Percentiles rank a stretch among this genome's conserved stretches.
Conservation (phyloP, 2,797 vertebrate species). For the Pelobates cultripes region DNA sequence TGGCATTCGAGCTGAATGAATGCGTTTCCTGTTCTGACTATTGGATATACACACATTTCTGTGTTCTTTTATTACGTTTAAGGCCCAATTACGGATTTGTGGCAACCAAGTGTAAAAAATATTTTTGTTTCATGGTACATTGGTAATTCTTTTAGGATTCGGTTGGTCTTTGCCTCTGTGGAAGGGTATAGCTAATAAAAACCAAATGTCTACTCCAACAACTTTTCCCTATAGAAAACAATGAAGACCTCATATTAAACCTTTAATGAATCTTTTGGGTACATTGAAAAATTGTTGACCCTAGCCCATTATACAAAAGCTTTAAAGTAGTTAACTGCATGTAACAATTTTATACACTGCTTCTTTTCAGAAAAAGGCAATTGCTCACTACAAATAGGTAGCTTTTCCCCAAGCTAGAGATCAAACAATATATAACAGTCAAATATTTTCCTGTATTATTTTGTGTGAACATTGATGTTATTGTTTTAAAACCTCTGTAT, state of each 20-base stretch:
- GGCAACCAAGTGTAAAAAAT: constrained; percentile 24
- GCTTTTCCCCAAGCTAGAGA: neutral
- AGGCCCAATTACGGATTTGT: constrained; percentile 34
- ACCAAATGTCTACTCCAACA: constrained; percentile 55
- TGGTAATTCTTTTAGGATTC: constrained; percentile 35
- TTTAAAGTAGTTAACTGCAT: constrained; percentile 54
- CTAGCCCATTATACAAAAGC: constrained; percentile 48
- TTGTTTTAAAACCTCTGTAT: neutral
- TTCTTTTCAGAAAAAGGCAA: constrained; percentile 44
- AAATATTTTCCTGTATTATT: neutral
- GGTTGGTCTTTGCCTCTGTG: constrained; percentile 30
- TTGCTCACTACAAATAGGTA: constrained; percentile 34
- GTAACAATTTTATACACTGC: constrained; percentile 48
- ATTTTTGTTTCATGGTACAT: constrained; percentile 35
- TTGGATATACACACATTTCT: constrained; percentile 6
- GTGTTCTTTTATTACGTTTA: constrained; percentile 31
- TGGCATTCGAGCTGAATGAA: neutral
- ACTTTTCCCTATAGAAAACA: constrained; percentile 44
- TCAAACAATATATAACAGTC: neutral
- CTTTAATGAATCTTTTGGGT: constrained; percentile 39
- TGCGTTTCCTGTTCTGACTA: constrained; percentile 15
- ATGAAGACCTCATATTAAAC: constrained; percentile 48
- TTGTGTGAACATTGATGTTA: neutral
- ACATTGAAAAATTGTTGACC: constrained; percentile 49
- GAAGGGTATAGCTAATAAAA: constrained; percentile 52